Evolutionary conservation across 2,888 invertebrate species (phyloP).

Genomic region (Nineta flava): DNA sequence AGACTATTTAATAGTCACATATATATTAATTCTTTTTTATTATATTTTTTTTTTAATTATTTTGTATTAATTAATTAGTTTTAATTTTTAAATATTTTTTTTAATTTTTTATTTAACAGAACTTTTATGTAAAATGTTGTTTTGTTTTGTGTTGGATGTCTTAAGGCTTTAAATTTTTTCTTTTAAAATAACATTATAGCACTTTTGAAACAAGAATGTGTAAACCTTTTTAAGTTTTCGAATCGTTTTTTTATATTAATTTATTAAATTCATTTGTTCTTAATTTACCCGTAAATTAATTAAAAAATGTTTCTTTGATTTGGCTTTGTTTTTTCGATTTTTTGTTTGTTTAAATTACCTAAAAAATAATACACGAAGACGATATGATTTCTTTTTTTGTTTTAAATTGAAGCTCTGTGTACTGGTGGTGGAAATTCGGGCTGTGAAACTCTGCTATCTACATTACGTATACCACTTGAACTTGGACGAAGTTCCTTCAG

Average conservation of each 20-base stretch:
- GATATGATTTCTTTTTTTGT: neutral
- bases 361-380: neutral
- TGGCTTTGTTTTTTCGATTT: neutral
- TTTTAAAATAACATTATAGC: neutral
- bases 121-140: too few relatives aligned
- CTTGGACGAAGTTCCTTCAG: constrained; percentile 29
- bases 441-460: constrained; percentile 14
- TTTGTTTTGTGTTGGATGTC: too few relatives aligned
- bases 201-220: neutral
- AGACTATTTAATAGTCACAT: constrained; percentile 7
- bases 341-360: neutral
- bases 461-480: constrained; percentile 21
- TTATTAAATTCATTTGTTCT: neutral
- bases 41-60: neutral
- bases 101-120: neutral
- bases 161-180: neutral
- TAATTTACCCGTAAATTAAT: neutral
- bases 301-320: too few relatives aligned
- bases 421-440: constrained; percentile 29
- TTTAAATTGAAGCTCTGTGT: constrained; percentile 30
- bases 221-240: neutral
- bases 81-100: neutral
- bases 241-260: neutral
- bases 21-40: neutral
- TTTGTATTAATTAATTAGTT: neutral